Conservation (phyloP, 2,888 invertebrate genomes). For the Cryptus armator region DNA sequence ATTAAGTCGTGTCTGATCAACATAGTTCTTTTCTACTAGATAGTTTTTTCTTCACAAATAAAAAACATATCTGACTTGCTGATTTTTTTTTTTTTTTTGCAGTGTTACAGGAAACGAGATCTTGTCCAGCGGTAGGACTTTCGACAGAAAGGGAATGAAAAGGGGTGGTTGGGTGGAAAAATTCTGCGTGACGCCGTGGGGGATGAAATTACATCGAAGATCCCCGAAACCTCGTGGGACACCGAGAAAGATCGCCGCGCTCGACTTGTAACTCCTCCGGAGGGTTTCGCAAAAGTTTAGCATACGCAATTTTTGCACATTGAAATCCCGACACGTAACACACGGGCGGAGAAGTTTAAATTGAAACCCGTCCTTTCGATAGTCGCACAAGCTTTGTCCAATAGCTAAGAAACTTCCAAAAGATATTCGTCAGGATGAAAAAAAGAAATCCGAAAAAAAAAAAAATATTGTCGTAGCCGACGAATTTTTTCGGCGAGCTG, state of each 20-base stretch:
- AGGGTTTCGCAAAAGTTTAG: constrained; percentile 80
- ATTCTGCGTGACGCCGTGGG: constrained; percentile 28
- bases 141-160: constrained; percentile 2
- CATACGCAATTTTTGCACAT: constrained; percentile 82
- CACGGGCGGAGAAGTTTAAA: constrained; percentile 79
- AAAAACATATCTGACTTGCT: constrained; percentile 78
- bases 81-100: constrained; percentile 81
- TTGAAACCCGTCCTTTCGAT: constrained; percentile 78
- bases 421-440: neutral
- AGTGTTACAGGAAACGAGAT: neutral
- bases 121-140: constrained; percentile 26
- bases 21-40: neutral
- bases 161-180: constrained; percentile 12
- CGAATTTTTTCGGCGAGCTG: constrained; percentile 69
- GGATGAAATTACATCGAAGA: constrained; percentile 58
- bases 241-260: constrained; percentile 47
- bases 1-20: neutral
- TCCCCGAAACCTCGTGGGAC: constrained; percentile 49
- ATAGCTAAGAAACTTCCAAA: neutral
- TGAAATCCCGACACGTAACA: constrained; percentile 81
- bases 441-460: neutral
- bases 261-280: constrained; percentile 44
- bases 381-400: neutral
- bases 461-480: constrained; percentile 38
- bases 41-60: neutral